A percentile compares a stretch with the other conserved stretches of the same genome.
phyloP scores from a whole-genome alignment of 2,888 invertebrate genomes.

The Odontomyia ornata region DNA sequence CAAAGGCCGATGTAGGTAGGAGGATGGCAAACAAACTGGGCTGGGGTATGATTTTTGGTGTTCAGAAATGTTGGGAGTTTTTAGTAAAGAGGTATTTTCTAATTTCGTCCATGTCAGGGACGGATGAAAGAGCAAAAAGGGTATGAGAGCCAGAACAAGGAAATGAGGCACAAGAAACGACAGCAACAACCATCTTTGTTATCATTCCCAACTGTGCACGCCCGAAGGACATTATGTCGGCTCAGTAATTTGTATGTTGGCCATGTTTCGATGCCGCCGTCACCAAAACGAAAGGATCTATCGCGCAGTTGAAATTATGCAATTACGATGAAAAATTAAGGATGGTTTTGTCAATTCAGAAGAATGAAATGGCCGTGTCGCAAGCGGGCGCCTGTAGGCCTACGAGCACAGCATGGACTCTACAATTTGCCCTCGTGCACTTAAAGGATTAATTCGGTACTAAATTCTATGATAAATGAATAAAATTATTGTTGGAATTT shows the following conservation, averaged over 20 bases:
- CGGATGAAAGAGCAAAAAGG: not conserved
- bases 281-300: not conserved
- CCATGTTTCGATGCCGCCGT: slow-evolving; percentile 13
- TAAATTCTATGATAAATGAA: slow-evolving; percentile 24
- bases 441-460: slow-evolving; percentile 29
- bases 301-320: slow-evolving; percentile 1
- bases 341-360: not conserved
- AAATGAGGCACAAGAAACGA: not conserved
- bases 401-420: not conserved
- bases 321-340: slow-evolving; percentile 36
- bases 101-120: not conserved
- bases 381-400: not conserved
- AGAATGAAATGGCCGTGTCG: not conserved
- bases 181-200: not conserved
- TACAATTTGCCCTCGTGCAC: not conserved
- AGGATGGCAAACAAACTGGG: not conserved
- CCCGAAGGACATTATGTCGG: not conserved
- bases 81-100: not conserved
- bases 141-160: not conserved
- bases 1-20: not conserved
- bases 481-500: slow-evolving; percentile 23
- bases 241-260: not conserved
- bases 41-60: not conserved
- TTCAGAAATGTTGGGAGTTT: not conserved
- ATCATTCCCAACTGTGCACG: not conserved